These are phyloP conservation scores for Potorous gilbertii DNA, from an alignment of 2,797 vertebrate genomes.

Conservation along the genomic window DNA sequence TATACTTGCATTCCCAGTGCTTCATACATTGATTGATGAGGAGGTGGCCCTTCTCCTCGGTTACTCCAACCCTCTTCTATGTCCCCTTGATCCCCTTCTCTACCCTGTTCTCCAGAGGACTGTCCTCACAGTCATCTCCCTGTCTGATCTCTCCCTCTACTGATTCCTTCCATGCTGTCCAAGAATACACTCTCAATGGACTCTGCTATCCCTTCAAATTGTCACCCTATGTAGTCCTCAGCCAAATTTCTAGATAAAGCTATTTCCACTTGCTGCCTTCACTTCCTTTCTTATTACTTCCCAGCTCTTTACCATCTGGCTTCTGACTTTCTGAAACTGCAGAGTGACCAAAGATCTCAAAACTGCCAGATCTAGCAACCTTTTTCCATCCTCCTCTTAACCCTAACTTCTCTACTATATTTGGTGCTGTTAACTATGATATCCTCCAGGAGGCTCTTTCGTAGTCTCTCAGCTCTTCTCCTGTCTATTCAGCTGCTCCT, in stretches of 20 bases:
- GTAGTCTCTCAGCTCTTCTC: background rate
- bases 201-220: background rate
- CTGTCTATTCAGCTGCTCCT: background rate
- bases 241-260: background rate
- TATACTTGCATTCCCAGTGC: background rate
- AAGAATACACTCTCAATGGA: background rate
- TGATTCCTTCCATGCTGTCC: too few species aligned
- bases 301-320: background rate
- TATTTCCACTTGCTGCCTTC: background rate
- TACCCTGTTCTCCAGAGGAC: background rate
- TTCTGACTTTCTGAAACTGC: background rate
- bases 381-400: background rate
- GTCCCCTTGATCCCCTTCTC: background rate
- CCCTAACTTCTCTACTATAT: background rate
- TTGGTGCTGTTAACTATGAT: background rate
- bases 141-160: too few species aligned
- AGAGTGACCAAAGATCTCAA: background rate
- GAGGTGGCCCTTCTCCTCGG: background rate
- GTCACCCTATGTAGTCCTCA: background rate
- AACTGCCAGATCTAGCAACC: background rate
- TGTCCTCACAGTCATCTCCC: background rate
- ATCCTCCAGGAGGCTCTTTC: background rate
- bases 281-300: background rate
- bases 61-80: too few species aligned
- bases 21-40: background rate